A percentile compares a stretch with the other conserved stretches of the same genome.
Conservation (phyloP, 2,113 vertebrate genomes). For the Euleptes europaea region DNA sequence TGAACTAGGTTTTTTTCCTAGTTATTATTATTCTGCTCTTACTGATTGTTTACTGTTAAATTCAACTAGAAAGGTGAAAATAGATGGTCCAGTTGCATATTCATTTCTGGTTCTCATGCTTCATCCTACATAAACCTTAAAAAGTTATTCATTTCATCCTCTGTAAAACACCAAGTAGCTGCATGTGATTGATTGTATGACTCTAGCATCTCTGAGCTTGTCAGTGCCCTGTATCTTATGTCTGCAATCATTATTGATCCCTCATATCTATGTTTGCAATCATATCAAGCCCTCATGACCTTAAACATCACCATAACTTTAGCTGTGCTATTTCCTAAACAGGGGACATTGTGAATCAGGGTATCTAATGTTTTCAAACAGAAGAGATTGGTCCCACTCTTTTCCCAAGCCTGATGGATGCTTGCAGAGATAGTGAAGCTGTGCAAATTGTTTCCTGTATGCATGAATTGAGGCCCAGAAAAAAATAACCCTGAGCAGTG, state of each 20-base stretch:
- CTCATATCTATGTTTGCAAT: background rate
- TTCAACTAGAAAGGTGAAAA: constrained; percentile 57
- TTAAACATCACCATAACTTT: background rate
- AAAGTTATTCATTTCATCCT: background rate
- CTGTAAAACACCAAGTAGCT: background rate
- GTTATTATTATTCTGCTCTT: fast-evolving
- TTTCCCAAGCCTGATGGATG: background rate
- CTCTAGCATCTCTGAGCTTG: background rate
- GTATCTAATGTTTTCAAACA: background rate
- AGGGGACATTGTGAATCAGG: background rate
- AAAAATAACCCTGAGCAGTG: background rate
- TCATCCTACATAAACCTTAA: background rate
- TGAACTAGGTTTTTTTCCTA: constrained; percentile 1
- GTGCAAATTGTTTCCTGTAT: background rate
- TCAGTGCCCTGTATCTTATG: background rate
- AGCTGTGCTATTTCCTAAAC: background rate
- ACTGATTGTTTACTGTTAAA: constrained; percentile 52
- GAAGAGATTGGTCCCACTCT: background rate
- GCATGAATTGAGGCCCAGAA: background rate
- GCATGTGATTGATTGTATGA: background rate
- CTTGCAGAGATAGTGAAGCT: background rate
- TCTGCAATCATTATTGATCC: background rate
- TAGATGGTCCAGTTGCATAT: constrained; percentile 34
- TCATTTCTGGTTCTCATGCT: constrained; percentile 5
- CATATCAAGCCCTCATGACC: too few relatives aligned